Evolutionary conservation across 2,113 vertebrate genomes (phyloP).

Genomic region (Falcunculus frontatus): DNA sequence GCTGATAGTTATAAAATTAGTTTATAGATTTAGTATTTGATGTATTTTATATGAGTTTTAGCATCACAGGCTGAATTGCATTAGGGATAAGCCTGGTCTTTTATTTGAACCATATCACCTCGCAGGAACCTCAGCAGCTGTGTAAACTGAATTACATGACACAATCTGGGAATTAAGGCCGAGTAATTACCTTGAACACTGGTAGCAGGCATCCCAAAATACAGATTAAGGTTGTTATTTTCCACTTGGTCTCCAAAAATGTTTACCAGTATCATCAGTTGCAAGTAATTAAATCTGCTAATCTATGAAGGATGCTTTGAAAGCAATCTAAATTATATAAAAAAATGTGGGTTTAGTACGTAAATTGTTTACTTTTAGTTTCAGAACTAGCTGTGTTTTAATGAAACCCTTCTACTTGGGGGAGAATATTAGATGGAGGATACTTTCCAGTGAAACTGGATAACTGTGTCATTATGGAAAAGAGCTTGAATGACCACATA

Average conservation of each 20-base stretch:
- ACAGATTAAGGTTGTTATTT: conserved; percentile 47
- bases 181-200: conserved; percentile 22
- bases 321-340: neutral
- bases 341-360: neutral
- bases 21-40: neutral
- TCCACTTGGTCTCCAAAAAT: conserved; percentile 24
- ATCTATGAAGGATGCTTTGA: neutral
- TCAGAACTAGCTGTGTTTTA: neutral
- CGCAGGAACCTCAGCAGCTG: neutral
- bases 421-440: neutral
- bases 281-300: conserved; percentile 8
- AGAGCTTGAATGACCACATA: neutral
- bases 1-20: neutral
- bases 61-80: neutral
- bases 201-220: conserved; percentile 20
- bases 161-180: conserved; percentile 13
- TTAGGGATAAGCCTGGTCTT: neutral
- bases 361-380: neutral
- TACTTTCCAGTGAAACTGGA: neutral
- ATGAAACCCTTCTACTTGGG: neutral
- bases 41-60: neutral
- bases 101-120: conserved; percentile 7
- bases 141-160: conserved; percentile 37
- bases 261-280: neutral
- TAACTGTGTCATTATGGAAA: neutral